These are phyloP conservation scores for Hyperopisus bebe DNA, from an alignment of 2,113 vertebrate genomes.

Conservation along the genomic window DNA sequence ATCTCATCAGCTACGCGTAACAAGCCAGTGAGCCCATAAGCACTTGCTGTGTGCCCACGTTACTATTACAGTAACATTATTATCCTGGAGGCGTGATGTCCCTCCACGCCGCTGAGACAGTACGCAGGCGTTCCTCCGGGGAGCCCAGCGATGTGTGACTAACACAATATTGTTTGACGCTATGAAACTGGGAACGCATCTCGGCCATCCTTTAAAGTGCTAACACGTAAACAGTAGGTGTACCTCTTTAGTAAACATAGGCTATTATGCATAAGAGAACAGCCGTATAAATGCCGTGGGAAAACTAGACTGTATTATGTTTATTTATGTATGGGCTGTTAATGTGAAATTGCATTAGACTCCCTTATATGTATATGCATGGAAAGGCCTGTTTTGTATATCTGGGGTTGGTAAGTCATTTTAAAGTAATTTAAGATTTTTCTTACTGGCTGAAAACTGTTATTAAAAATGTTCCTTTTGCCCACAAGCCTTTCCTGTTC, in stretches of 20 bases:
- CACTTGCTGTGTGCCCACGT: neutral
- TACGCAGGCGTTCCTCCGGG: neutral
- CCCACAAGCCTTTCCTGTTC: neutral
- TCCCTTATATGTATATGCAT: neutral
- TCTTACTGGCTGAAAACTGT: neutral
- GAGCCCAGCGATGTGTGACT: neutral
- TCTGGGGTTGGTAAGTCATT: neutral
- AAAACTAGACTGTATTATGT: neutral
- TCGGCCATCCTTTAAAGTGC: neutral
- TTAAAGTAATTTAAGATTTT: neutral
- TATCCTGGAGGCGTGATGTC: neutral
- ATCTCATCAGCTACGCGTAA: neutral
- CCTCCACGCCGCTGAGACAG: neutral
- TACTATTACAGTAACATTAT: neutral
- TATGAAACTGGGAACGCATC: neutral
- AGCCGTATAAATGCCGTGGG: neutral
- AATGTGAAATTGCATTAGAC: slow-evolving; percentile 7
- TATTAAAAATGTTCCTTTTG: neutral
- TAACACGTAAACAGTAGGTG: neutral
- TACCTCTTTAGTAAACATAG: slow-evolving; percentile 5
- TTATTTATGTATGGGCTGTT: slow-evolving; percentile 5
- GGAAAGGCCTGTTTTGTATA: neutral
- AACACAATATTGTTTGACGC: neutral
- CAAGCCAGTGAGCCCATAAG: neutral
- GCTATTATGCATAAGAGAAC: neutral